phyloP scores from a whole-genome alignment of 2,888 invertebrate species.

The Amphiduros pacificus region DNA sequence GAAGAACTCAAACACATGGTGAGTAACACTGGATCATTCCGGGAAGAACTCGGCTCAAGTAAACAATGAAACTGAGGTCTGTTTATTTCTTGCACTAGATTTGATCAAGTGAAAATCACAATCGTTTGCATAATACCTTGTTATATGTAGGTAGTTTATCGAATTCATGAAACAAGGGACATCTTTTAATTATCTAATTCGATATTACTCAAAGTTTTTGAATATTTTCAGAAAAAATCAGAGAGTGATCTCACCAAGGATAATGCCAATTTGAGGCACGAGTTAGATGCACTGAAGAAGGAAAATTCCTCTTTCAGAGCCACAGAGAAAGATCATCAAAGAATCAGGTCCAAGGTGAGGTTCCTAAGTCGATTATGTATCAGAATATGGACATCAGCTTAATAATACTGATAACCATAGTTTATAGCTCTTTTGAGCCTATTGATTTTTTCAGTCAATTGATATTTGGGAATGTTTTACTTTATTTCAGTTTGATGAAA shows the following conservation, averaged over 20 bases:
- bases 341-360: background rate
- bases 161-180: no score
- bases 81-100: no score
- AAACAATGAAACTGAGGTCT: no score
- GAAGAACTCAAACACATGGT: slow-evolving; percentile 27
- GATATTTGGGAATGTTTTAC: background rate
- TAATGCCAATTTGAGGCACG: slow-evolving; percentile 7
- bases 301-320: background rate
- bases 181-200: no score
- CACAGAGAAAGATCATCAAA: slow-evolving; percentile 5
- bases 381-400: no score
- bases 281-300: slow-evolving; percentile 1
- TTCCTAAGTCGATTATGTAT: no score
- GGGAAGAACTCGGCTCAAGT: no score
- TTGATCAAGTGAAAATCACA: no score
- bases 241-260: slow-evolving; percentile 17
- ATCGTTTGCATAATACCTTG: no score
- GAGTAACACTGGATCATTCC: no score
- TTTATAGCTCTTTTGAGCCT: background rate
- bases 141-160: no score
- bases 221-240: background rate
- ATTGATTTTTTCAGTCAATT: background rate
- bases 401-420: background rate
- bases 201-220: no score
- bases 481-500: slow-evolving; percentile 36